Conservation (phyloP, 2,797 vertebrate genomes). For the Chaenodraco wilsoni region DNA sequence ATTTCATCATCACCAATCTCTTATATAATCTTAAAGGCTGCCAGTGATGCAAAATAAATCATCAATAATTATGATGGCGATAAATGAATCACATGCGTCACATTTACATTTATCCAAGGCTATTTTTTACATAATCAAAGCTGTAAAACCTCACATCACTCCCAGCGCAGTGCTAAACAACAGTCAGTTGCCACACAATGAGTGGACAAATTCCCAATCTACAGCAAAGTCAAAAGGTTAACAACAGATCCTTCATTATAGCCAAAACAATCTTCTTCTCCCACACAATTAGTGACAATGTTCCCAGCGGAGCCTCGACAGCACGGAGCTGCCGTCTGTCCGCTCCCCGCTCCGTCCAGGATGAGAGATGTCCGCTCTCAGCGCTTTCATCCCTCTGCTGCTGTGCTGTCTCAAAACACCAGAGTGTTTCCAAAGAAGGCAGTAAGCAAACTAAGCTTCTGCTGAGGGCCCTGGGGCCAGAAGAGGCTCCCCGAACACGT, state of each 20-base stretch:
- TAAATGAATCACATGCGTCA: background rate
- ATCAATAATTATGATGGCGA: constrained; percentile 22
- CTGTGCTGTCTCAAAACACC: constrained; percentile 7
- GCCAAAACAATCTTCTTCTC: constrained; percentile 66
- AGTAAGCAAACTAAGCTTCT: constrained; percentile 8
- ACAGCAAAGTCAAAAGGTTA: constrained; percentile 60
- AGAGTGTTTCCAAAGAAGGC: constrained; percentile 3
- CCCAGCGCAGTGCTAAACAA: constrained; percentile 14
- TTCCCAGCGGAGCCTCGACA: constrained; percentile 50
- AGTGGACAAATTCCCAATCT: constrained; percentile 53
- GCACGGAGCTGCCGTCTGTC: constrained; percentile 61
- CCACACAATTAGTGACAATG: constrained; percentile 65
- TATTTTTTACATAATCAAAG: constrained; percentile 35
- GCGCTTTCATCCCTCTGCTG: background rate
- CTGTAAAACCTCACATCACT: constrained; percentile 19
- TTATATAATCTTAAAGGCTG: constrained; percentile 35
- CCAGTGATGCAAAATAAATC: constrained; percentile 14
- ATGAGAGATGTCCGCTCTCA: background rate
- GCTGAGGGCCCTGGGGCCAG: background rate
- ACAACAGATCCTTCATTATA: constrained; percentile 61
- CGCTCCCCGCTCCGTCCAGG: constrained; percentile 22
- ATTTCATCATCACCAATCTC: constrained; percentile 38
- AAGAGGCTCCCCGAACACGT: background rate
- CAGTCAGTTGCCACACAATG: constrained; percentile 35
- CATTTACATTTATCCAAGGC: constrained; percentile 30